Percentiles rank a stretch among this genome's conserved stretches.
Evolutionary conservation across 2,113 vertebrate species (phyloP).

Genomic region (Ceuthmochares aereus): DNA sequence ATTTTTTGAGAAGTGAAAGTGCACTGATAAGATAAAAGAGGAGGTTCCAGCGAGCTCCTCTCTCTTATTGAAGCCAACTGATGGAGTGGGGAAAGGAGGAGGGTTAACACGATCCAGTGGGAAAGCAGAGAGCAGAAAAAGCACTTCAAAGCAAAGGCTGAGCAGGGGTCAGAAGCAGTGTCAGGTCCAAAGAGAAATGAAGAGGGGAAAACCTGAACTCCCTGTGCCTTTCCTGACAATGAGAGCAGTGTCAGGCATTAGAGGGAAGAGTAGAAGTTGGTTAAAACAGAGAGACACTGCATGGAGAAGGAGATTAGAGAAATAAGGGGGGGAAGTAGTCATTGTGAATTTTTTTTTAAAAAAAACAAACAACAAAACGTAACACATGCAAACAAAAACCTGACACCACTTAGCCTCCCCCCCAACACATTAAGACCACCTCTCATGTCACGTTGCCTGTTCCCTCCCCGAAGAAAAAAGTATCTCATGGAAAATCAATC

Average conservation of each 20-base stretch:
- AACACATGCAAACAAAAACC: too few relatives aligned
- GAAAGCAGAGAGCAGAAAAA: slow-evolving; percentile 38
- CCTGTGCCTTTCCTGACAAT: neutral
- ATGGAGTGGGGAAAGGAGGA: slow-evolving; percentile 49
- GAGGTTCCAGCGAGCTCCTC: slow-evolving; percentile 41
- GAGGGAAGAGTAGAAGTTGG: neutral
- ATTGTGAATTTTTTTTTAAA: neutral
- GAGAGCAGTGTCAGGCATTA: neutral
- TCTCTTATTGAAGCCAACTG: slow-evolving; percentile 36
- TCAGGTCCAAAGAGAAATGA: slow-evolving; percentile 49
- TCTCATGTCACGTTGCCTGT: too few relatives aligned
- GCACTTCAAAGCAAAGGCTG: slow-evolving; percentile 49
- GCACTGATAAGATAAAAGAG: slow-evolving; percentile 1
- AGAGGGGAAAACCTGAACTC: slow-evolving; percentile 37
- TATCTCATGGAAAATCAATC: neutral
- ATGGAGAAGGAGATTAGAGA: neutral
- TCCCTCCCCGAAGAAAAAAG: neutral
- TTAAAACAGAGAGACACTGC: neutral
- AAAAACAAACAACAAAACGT: neutral
- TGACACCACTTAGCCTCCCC: too few relatives aligned
- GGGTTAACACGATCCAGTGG: slow-evolving; percentile 24
- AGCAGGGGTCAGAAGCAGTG: slow-evolving; percentile 28
- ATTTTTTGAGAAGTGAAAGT: slow-evolving; percentile 40
- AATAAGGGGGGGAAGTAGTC: neutral
- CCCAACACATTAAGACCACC: too few relatives aligned